These are phyloP conservation scores for Ancistrus triradiatus DNA, from an alignment of 2,113 vertebrate species.

Conservation along the genomic window DNA sequence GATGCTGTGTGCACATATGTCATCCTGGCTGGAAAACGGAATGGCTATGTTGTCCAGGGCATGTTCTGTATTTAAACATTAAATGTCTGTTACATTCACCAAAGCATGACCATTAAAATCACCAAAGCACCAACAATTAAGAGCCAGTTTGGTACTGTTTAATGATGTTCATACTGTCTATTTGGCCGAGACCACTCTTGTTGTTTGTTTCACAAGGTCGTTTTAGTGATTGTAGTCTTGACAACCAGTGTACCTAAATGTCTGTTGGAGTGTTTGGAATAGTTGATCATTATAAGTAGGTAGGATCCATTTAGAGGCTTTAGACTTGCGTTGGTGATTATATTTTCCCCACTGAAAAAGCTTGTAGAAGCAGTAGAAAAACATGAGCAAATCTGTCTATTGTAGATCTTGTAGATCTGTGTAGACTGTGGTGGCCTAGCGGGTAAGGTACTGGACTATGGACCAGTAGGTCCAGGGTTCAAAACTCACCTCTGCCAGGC, in stretches of 20 bases:
- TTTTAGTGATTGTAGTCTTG: slow-evolving; percentile 7
- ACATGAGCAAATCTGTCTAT: no score
- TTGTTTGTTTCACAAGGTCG: background rate
- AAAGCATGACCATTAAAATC: no score
- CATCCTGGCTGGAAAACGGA: slow-evolving; percentile 59
- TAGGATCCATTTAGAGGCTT: no score
- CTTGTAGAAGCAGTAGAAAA: no score
- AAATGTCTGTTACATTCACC: background rate
- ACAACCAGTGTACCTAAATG: background rate
- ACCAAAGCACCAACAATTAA: background rate
- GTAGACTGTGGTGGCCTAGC: no score
- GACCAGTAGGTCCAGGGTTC: no score
- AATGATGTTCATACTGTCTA: background rate
- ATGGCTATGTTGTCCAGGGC: slow-evolving; percentile 51
- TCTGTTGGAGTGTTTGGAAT: background rate
- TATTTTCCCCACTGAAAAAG: no score
- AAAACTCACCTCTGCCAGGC: no score
- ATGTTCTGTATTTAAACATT: slow-evolving; percentile 24
- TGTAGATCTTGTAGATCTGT: no score
- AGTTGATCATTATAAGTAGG: background rate
- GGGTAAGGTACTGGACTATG: no score
- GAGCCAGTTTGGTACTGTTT: no score
- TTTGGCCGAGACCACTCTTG: background rate
- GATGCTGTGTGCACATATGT: slow-evolving; percentile 29
- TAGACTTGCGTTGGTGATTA: no score